Evolutionary conservation across 2,888 invertebrate genomes (phyloP).

Genomic region (Anthoptus insignis): DNA sequence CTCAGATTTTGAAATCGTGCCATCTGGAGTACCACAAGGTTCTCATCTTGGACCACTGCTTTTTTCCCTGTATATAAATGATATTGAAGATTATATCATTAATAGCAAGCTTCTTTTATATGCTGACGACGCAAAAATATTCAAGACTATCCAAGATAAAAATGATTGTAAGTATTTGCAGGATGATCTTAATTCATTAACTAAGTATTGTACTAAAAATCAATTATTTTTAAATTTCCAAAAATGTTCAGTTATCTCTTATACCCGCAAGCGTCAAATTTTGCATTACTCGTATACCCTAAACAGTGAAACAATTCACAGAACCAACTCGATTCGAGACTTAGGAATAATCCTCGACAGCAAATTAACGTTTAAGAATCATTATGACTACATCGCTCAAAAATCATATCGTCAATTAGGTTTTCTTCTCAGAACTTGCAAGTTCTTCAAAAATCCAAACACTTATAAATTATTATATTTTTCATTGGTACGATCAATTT

Average conservation of each 20-base stretch:
- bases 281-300: neutral
- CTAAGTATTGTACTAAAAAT: neutral
- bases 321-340: neutral
- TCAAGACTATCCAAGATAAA: neutral
- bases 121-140: slow-evolving; percentile 2
- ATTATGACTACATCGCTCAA: neutral
- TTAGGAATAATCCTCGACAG: neutral
- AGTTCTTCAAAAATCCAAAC: neutral
- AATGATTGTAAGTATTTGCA: neutral
- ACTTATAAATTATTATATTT: neutral
- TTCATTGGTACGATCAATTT: neutral
- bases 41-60: neutral
- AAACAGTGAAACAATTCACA: neutral
- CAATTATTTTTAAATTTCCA: neutral
- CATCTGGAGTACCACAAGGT: neutral
- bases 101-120: neutral
- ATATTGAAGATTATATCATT: neutral
- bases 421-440: neutral
- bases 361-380: neutral
- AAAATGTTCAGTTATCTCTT: neutral
- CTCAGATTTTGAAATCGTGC: neutral
- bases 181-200: neutral
- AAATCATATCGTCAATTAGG: neutral
- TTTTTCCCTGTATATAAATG: neutral
- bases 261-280: neutral